These are phyloP conservation scores for Scleropages formosus DNA, from an alignment of 2,797 vertebrate genomes.

Conservation along the genomic window DNA sequence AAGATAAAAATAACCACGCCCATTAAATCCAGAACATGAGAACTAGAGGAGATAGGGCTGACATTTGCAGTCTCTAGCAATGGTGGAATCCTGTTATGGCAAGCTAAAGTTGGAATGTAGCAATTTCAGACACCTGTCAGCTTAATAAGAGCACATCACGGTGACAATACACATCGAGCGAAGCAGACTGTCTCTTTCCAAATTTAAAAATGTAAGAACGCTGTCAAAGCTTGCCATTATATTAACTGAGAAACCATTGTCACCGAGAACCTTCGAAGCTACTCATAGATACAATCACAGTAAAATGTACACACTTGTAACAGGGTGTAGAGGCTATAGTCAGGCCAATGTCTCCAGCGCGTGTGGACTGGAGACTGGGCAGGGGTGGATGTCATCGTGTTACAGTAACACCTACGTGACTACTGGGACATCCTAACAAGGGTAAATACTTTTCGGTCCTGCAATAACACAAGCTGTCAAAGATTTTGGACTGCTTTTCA, in stretches of 20 bases:
- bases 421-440: background rate
- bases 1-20: background rate
- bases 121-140: conserved; percentile 32
- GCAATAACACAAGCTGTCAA: background rate
- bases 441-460: background rate
- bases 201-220: conserved; percentile 19
- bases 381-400: background rate
- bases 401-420: background rate
- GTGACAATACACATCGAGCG: background rate
- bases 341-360: no score
- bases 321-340: background rate
- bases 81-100: background rate
- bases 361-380: background rate
- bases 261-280: conserved; percentile 13
- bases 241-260: conserved; percentile 18
- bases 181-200: background rate
- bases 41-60: background rate
- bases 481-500: background rate
- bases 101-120: background rate
- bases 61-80: background rate
- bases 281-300: background rate
- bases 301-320: background rate
- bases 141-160: conserved; percentile 30
- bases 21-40: conserved; percentile 12
- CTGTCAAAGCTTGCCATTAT: conserved; percentile 14